Conservation (phyloP, 2,113 vertebrate genomes). For the Gymnogyps californianus region DNA sequence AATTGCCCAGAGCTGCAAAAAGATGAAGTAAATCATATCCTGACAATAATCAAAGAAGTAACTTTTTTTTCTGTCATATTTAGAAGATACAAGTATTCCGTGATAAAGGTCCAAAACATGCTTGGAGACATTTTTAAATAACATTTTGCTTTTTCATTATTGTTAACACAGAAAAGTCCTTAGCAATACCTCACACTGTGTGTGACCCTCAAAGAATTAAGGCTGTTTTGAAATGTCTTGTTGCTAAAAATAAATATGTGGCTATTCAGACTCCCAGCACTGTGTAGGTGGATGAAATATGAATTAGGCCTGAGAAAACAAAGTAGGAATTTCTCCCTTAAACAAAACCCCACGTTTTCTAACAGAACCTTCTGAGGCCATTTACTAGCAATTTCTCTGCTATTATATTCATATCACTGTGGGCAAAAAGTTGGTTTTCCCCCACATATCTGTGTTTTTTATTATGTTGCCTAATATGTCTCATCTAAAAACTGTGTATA, state of each 20-base stretch:
- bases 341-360: background rate
- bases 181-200: background rate
- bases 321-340: constrained; percentile 43
- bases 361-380: background rate
- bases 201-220: constrained; percentile 4
- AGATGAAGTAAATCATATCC: background rate
- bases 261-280: background rate
- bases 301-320: constrained; percentile 44
- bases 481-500: background rate
- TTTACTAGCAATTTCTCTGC: background rate
- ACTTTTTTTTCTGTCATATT: background rate
- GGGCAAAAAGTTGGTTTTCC: background rate
- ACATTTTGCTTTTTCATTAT: background rate
- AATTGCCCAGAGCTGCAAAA: background rate
- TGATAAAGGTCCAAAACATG: background rate
- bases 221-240: constrained; percentile 30
- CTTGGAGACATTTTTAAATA: background rate
- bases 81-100: background rate
- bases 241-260: constrained; percentile 36
- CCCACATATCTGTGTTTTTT: background rate
- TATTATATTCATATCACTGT: background rate
- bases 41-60: background rate
- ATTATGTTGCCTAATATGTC: background rate
- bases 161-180: background rate
- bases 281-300: constrained; percentile 44